phyloP scores from a whole-genome alignment of 2,113 vertebrate genomes.

The Melospiza melodia region DNA sequence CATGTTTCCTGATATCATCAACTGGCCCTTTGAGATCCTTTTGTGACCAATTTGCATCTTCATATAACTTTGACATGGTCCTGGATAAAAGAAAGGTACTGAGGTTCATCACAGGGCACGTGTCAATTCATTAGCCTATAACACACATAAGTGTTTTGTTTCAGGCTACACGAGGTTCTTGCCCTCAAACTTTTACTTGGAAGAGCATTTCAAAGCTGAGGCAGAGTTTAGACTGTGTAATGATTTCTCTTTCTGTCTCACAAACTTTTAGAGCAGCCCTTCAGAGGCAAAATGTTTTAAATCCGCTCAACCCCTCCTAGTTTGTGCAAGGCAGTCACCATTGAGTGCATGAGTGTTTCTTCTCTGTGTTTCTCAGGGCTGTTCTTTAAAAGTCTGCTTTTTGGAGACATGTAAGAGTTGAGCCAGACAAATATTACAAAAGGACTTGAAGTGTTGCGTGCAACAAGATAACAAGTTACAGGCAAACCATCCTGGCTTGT shows the following conservation, averaged over 20 bases:
- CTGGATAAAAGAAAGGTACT: conserved; percentile 51
- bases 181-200: not conserved
- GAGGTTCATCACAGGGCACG: not conserved
- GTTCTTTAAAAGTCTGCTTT: not conserved
- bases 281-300: not conserved
- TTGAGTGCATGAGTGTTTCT: not conserved
- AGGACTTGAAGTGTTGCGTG: not conserved
- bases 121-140: not conserved
- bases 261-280: not conserved
- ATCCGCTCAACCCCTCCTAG: not conserved
- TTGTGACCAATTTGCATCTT: conserved; percentile 81
- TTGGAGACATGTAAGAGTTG: rapidly evolving
- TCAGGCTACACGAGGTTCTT: rapidly evolving
- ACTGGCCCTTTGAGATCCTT: conserved; percentile 64
- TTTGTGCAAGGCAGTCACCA: not conserved
- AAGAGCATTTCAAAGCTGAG: not conserved
- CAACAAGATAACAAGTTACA: not conserved
- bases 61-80: conserved; percentile 80
- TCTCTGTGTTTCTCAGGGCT: not conserved
- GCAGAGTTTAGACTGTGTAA: not conserved
- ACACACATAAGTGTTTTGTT: not conserved
- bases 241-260: rapidly evolving
- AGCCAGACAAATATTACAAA: not conserved
- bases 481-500: not conserved
- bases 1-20: conserved; percentile 43